Evolutionary conservation across 2,113 vertebrate genomes (phyloP).

Genomic region (Apeltes quadracus): DNA sequence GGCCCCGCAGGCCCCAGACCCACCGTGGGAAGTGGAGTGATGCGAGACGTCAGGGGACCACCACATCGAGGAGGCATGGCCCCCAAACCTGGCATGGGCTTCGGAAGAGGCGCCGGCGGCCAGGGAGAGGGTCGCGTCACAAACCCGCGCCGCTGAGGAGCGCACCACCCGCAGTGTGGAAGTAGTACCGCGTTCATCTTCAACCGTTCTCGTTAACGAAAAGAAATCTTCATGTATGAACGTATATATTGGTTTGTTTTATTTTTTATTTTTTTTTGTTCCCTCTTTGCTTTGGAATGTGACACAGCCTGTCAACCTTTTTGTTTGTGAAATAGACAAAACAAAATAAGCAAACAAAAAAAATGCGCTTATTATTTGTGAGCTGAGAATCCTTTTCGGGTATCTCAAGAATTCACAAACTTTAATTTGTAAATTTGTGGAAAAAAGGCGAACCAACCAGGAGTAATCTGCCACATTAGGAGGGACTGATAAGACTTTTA

Average conservation of each 20-base stretch:
- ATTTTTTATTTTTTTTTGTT: conserved; percentile 75
- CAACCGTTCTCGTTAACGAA: conserved; percentile 89
- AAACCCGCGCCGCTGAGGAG: conserved; percentile 88
- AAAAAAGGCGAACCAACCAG: conserved; percentile 72
- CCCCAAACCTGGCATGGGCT: conserved; percentile 87
- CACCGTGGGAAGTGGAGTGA: conserved; percentile 91
- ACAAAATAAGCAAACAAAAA: conserved; percentile 70
- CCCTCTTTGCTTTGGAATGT: conserved; percentile 92
- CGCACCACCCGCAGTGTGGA: conserved; percentile 77
- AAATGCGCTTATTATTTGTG: conserved; percentile 85
- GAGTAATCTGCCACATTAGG: conserved; percentile 77
- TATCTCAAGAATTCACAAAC: conserved; percentile 87
- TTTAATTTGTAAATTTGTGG: conserved; percentile 89
- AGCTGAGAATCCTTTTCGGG: conserved; percentile 88
- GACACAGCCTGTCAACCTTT: conserved; percentile 91
- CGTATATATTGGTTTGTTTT: conserved; percentile 80
- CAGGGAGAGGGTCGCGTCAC: conserved; percentile 91
- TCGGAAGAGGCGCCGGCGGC: conserved; percentile 85
- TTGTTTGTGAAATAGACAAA: conserved; percentile 90
- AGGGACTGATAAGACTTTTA: conserved; percentile 79
- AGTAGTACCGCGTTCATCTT: conserved; percentile 90
- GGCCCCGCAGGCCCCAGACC: conserved; percentile 90
- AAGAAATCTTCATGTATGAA: conserved; percentile 80
- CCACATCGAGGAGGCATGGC: conserved; percentile 89
- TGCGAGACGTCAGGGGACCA: conserved; percentile 92